Base-by-base conservation (phyloP, 2,113 vertebrate species). In the Lasiurus borealis region DNA sequence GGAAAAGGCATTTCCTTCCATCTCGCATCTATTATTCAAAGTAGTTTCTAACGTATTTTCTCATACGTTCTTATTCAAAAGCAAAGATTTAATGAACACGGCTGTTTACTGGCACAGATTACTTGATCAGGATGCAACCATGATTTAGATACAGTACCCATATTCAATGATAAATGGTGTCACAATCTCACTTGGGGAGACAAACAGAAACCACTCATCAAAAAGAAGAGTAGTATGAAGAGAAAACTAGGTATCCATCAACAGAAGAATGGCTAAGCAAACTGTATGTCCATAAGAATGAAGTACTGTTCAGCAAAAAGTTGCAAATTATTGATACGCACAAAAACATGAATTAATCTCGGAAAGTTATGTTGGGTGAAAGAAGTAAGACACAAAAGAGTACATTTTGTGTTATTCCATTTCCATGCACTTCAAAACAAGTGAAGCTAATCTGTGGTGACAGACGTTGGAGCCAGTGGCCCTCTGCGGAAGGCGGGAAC, bases 341-440 rank as follows among this genome's bases (percentile, higher is more conserved):
- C 12, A 68, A 76, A 83, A 66, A 81, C 14, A 85, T 7, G 68
- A 36, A 50, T 6, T 9, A 85, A 77, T 27, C 68, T 40, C 62
- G 85, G 83, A 72, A 93, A 88, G 93, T 54, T 73, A 89, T 5
- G 4, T 34, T 91, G 62, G 16, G 34, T 87, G 57, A 96, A 84
- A 88, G 44, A 71, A 91, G 15, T 73, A 62, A 91, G 40, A 52
- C 73, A 85, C 18, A 59, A 81, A 73, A 77, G 81, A 87, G 27
- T 48, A 72, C 11, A 62, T 48, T 72, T 72, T 13, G 25, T 68
- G 36, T 46, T 62, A 62, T 31, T 85, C 8, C 68, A n/a, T 27
- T 76, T 73, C 46, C 21, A 27, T 31, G 44, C 92, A 66, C 21
- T 77, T 85, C 68, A 81, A 64, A 75, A 21, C 62, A 93, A 91